These are phyloP conservation scores for Lomographa bimaculata DNA, from an alignment of 2,888 invertebrate species.

Conservation along the genomic window DNA sequence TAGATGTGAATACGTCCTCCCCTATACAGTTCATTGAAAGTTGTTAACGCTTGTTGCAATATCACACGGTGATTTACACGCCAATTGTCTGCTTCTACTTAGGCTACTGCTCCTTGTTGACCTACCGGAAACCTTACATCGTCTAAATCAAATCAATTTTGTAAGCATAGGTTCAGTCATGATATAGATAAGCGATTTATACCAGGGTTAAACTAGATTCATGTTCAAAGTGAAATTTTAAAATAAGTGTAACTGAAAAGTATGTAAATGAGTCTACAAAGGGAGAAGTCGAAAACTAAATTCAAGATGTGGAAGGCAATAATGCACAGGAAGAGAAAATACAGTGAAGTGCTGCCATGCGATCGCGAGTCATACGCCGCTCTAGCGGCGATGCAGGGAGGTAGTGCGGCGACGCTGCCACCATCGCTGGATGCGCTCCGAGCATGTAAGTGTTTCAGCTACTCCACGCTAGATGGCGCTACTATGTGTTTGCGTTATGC, in stretches of 20 bases:
- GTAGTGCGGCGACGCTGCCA: slow-evolving; percentile 74
- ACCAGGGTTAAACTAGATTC: neutral
- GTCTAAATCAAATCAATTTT: slow-evolving; percentile 8
- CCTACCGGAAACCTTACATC: slow-evolving; percentile 31
- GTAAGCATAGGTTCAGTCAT: neutral
- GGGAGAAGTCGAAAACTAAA: slow-evolving; percentile 59
- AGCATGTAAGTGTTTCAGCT: slow-evolving; percentile 75
- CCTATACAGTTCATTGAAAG: slow-evolving; percentile 62
- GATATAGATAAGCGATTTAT: no score
- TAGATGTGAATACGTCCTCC: no score
- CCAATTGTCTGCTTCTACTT: slow-evolving; percentile 57
- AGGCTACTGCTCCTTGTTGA: slow-evolving; percentile 41
- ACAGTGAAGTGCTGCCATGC: slow-evolving; percentile 67
- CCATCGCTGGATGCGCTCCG: slow-evolving; percentile 78
- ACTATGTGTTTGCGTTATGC: slow-evolving; percentile 10
- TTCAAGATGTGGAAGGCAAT: slow-evolving; percentile 79
- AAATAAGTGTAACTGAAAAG: slow-evolving; percentile 29
- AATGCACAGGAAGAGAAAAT: slow-evolving; percentile 74
- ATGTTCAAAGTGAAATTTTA: slow-evolving; percentile 6
- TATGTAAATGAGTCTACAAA: slow-evolving; percentile 66
- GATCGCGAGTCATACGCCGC: slow-evolving; percentile 74
- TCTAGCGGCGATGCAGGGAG: slow-evolving; percentile 76
- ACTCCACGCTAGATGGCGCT: slow-evolving; percentile 63
- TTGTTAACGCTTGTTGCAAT: slow-evolving; percentile 59
- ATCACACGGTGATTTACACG: slow-evolving; percentile 57